phyloP scores from a whole-genome alignment of 2,888 invertebrate genomes.

The Hirtodrosophila trivittata region DNA sequence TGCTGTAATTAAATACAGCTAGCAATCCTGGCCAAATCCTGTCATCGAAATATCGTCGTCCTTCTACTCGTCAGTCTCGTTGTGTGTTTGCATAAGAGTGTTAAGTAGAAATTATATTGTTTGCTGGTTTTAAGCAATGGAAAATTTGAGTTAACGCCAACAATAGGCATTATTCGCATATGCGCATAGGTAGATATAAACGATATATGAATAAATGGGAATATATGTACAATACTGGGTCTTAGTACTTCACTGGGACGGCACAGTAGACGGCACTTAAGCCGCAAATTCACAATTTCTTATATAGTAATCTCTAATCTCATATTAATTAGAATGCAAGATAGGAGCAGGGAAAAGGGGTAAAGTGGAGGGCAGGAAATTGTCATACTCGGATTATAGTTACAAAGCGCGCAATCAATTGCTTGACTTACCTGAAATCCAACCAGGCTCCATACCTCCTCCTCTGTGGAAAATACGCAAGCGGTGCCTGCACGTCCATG shows the following conservation, averaged over 20 bases:
- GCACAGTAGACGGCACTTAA: conserved; percentile 26
- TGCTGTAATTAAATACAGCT: too few relatives aligned
- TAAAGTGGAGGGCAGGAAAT: not conserved
- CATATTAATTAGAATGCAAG: conserved; percentile 42
- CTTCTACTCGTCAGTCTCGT: conserved; percentile 1
- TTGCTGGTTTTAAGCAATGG: conserved; percentile 37
- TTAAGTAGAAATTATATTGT: too few relatives aligned
- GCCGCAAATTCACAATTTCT: conserved; percentile 27
- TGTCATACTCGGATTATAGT: conserved; percentile 26
- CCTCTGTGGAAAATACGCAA: conserved; percentile 88
- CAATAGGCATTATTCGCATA: conserved; percentile 35
- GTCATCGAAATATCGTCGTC: not conserved
- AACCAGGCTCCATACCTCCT: conserved; percentile 85
- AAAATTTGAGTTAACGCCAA: conserved; percentile 54
- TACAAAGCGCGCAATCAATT: conserved; percentile 43
- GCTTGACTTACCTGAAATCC: conserved; percentile 82
- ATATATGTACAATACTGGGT: conserved; percentile 6
- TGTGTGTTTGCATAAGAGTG: conserved; percentile 16
- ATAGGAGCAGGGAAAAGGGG: not conserved
- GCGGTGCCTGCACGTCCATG: conserved; percentile 87
- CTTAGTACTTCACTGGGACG: too few relatives aligned
- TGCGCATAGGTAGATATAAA: too few relatives aligned
- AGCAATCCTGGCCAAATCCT: not conserved
- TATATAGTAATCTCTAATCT: too few relatives aligned
- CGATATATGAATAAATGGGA: not conserved